These are phyloP conservation scores for Globia sparganii DNA, from an alignment of 2,888 invertebrate genomes.

Conservation along the genomic window DNA sequence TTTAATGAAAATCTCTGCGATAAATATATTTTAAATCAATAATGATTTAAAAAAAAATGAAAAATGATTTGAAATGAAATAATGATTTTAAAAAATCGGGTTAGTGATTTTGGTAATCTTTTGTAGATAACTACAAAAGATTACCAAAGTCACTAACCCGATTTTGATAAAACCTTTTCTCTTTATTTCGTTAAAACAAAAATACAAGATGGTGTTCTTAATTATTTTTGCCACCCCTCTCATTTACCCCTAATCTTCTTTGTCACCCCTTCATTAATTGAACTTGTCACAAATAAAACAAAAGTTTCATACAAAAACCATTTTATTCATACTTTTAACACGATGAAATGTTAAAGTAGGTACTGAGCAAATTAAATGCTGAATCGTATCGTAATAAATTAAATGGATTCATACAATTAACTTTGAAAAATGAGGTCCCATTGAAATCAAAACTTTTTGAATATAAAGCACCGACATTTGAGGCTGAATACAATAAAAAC, in stretches of 20 bases:
- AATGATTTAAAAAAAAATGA: no score
- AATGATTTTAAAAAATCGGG: no score
- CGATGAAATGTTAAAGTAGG: conserved; percentile 55
- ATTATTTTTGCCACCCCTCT: conserved; percentile 21
- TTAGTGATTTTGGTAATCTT: no score
- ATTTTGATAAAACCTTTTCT: neutral
- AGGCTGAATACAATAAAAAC: conserved; percentile 1
- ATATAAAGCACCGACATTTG: conserved; percentile 29
- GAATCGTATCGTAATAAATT: conserved; percentile 48
- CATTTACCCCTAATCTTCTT: conserved; percentile 13
- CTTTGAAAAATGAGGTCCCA: conserved; percentile 40
- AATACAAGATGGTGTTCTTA: neutral
- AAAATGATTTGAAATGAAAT: no score
- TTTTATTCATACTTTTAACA: conserved; percentile 64
- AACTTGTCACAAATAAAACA: conserved; percentile 49
- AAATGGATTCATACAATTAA: conserved; percentile 43
- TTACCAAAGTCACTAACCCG: neutral
- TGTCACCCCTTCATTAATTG: conserved; percentile 16
- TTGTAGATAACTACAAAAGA: neutral
- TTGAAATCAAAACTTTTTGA: conserved; percentile 51
- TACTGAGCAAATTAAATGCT: conserved; percentile 44
- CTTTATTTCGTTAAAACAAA: neutral
- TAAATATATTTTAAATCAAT: neutral
- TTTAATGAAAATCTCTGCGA: neutral
- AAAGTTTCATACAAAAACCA: conserved; percentile 56